Evolutionary conservation across 2,113 vertebrate species (phyloP).

Genomic region (Psettodes erumei): DNA sequence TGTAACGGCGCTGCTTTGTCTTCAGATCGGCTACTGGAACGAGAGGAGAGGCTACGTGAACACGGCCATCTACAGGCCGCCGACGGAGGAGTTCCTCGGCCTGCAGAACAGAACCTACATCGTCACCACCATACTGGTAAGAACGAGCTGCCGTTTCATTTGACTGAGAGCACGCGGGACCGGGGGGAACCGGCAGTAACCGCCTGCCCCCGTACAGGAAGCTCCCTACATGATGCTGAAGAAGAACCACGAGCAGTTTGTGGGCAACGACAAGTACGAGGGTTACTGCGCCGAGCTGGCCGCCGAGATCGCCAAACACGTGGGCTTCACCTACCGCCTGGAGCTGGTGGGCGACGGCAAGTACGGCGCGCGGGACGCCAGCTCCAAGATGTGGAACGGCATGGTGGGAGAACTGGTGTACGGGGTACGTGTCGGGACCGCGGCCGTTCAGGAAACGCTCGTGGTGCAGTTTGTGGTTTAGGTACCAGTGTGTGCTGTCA

Average conservation of each 20-base stretch:
- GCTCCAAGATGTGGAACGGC: slow-evolving; percentile 95
- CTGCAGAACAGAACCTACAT: slow-evolving; percentile 94
- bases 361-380: slow-evolving; percentile 90
- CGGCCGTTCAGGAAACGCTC: too few species aligned
- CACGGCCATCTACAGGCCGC: slow-evolving; percentile 85
- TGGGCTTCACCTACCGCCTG: slow-evolving; percentile 92
- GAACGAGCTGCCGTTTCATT: slow-evolving; percentile 53
- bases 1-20: not conserved
- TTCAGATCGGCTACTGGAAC: slow-evolving; percentile 98
- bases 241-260: slow-evolving; percentile 95
- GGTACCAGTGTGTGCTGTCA: too few species aligned
- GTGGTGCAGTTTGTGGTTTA: too few species aligned
- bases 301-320: slow-evolving; percentile 94
- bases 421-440: slow-evolving; percentile 84
- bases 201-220: slow-evolving; percentile 82
- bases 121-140: slow-evolving; percentile 96
- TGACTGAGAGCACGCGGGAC: not conserved
- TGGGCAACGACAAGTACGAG: slow-evolving; percentile 93
- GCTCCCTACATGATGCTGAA: slow-evolving; percentile 99
- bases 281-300: slow-evolving; percentile 98
- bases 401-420: slow-evolving; percentile 99
- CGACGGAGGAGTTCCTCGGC: slow-evolving; percentile 87
- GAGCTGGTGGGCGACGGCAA: slow-evolving; percentile 95
- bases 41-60: slow-evolving; percentile 92
- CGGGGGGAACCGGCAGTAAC: too few species aligned